These are phyloP conservation scores for Kradibia gibbosae DNA, from an alignment of 1,140 invertebrate genomes.

Conservation along the genomic window DNA sequence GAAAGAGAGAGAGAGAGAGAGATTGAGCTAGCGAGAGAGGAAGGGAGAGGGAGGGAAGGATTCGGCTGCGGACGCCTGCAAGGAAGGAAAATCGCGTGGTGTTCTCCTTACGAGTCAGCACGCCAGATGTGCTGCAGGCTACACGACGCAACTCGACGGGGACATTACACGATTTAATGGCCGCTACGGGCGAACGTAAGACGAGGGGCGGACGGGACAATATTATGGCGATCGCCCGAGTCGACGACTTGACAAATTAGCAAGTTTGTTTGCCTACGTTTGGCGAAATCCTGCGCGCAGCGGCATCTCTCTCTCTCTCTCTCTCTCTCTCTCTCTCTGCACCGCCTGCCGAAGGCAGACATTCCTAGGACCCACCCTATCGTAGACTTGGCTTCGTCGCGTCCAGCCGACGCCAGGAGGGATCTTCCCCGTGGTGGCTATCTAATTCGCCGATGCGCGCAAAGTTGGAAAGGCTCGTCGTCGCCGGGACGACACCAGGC, in stretches of 20 bases:
- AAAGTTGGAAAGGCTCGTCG: not conserved
- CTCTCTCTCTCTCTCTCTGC: not conserved
- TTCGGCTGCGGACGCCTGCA: slow-evolving; percentile 22
- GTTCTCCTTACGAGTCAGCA: not conserved
- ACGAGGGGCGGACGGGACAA: slow-evolving; percentile 7
- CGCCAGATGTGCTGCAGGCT: slow-evolving; percentile 46
- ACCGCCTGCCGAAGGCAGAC: not conserved
- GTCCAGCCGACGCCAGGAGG: not conserved
- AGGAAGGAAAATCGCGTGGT: slow-evolving; percentile 36
- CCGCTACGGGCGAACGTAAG: not conserved
- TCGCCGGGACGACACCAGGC: not conserved
- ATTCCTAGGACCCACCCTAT: no score
- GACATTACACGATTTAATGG: slow-evolving; percentile 32
- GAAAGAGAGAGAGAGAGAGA: slow-evolving; percentile 26
- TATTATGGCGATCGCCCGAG: slow-evolving; percentile 44
- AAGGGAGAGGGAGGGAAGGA: not conserved
- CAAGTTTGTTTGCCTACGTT: slow-evolving; percentile 37
- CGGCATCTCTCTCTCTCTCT: slow-evolving; percentile 13
- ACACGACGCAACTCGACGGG: not conserved
- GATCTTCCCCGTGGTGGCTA: no score
- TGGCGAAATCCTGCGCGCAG: slow-evolving; percentile 35
- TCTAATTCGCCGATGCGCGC: not conserved
- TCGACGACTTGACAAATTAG: slow-evolving; percentile 47
- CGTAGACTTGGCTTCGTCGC: no score
- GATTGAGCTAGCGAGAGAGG: slow-evolving; percentile 11